Evolutionary conservation across 1,140 invertebrate genomes (phyloP), one percentile per base, ranked within the genome.

Genomic region (Coelopa frigida): DNA sequence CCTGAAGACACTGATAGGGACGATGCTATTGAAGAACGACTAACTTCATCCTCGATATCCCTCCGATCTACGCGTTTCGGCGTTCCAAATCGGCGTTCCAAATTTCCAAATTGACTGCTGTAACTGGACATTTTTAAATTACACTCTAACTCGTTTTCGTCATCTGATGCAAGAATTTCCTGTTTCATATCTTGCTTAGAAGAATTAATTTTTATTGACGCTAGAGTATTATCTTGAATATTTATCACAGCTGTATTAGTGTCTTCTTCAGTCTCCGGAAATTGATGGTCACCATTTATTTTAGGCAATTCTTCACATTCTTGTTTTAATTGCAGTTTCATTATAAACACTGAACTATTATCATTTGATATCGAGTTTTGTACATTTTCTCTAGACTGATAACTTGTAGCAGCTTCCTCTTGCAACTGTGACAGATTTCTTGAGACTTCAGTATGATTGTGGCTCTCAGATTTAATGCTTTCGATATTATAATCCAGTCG

Each of bases 1-100:
- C 8, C 18, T 8, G 38, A 40, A 17, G 45, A 44, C 27, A 27
- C 35, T 2, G 45, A 42, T 12, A n/a, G 18, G 3, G 26, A 18
- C 10, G 49, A 46, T 8, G 37, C 31, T 18, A 50, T 11, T 14
- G 48, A 49, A 10, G 43, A 41, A 22, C 44, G 37, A 21, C 49
- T 50, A 4, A 20, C 32, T 37, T 50, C 49, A 32, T 41, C 37
- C 18, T 44, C 48, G n/a, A 14, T 12, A 27, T 7, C 33, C n/a
- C 33, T 6, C 18, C n/a, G 5, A 35, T 35, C n/a, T 15, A 15
- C 33, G 33, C 33, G n/a, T 14, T 35, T 35, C 14, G n/a, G 7
- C n/a, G n/a, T 29, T 29, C 7, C 7, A 29, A 7, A 29, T 8
- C 7, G 27, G n/a, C 7, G 27, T 8, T 8, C 27, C 7, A 8